Evolutionary conservation across 2,888 invertebrate genomes (phyloP).

Genomic region (Pollenia amentaria): DNA sequence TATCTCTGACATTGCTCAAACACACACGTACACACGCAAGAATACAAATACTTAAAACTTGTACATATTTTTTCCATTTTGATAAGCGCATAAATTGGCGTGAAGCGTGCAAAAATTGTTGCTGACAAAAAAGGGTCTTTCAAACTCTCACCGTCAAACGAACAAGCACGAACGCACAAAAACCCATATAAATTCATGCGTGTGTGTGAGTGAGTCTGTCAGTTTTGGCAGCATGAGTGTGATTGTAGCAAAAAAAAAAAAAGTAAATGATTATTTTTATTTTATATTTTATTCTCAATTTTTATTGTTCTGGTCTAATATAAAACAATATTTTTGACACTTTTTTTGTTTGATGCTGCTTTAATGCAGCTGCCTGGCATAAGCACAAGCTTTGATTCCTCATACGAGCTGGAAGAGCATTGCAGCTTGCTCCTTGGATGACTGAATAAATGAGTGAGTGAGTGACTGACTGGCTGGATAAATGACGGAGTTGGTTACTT

Average conservation of each 20-base stretch:
- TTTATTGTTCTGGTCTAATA: constrained; percentile 71
- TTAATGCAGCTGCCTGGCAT: constrained; percentile 61
- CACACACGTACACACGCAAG: constrained; percentile 6
- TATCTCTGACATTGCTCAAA: constrained; percentile 36
- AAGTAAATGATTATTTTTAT: constrained; percentile 60
- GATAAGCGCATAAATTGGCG: constrained; percentile 84
- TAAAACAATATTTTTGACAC: constrained; percentile 75
- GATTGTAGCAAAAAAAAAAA: constrained; percentile 30
- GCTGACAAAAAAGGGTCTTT: constrained; percentile 75
- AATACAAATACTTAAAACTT: constrained; percentile 8
- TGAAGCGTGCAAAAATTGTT: constrained; percentile 84
- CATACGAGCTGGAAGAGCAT: constrained; percentile 16
- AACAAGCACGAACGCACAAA: constrained; percentile 42
- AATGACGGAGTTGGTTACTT: constrained; percentile 54
- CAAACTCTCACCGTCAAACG: constrained; percentile 44
- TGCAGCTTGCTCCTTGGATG: constrained; percentile 64
- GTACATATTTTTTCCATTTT: constrained; percentile 73
- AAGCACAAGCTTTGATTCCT: constrained; percentile 65
- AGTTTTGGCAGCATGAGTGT: constrained; percentile 13
- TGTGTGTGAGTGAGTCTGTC: background rate
- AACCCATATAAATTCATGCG: background rate
- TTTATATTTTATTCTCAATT: constrained; percentile 49
- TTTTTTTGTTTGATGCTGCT: constrained; percentile 61
- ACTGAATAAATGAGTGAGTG: constrained; percentile 53
- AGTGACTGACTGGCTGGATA: constrained; percentile 6